phyloP scores from a whole-genome alignment of 1,140 invertebrate genomes.

The Phymorhynchus buccinoides region DNA sequence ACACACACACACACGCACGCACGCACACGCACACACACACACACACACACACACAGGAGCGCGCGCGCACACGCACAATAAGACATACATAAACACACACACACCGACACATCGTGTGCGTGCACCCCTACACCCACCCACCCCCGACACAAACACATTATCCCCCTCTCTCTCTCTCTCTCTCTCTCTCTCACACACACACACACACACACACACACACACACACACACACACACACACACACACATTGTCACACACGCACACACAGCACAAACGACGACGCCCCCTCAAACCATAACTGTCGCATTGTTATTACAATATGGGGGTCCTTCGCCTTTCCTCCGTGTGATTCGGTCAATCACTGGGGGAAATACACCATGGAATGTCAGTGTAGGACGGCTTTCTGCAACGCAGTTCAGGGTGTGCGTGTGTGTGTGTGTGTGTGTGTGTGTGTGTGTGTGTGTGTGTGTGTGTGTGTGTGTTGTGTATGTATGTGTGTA shows the following conservation, averaged over 20 bases:
- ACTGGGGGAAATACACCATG: too few relatives aligned
- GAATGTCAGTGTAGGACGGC: too few relatives aligned
- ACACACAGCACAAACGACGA: too few relatives aligned
- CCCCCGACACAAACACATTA: neutral
- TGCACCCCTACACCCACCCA: neutral
- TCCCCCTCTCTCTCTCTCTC: neutral
- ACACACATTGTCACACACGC: neutral
- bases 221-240: neutral
- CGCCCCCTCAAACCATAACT: too few relatives aligned
- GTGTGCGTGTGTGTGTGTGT: neutral
- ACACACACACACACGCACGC: neutral
- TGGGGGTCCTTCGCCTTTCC: too few relatives aligned
- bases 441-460: conserved; percentile 12
- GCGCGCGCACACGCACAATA: neutral
- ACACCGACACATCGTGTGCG: neutral
- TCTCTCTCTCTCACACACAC: neutral
- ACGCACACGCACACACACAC: neutral
- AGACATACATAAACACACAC: conserved; percentile 3
- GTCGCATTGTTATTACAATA: too few relatives aligned
- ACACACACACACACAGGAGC: neutral
- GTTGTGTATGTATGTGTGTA: neutral
- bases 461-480: conserved; percentile 17
- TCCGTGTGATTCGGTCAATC: too few relatives aligned
- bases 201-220: neutral
- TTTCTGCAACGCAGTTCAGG: too few relatives aligned